Base-by-base conservation (phyloP, 1,140 invertebrate species). In the Hesperophylax magnus region DNA sequence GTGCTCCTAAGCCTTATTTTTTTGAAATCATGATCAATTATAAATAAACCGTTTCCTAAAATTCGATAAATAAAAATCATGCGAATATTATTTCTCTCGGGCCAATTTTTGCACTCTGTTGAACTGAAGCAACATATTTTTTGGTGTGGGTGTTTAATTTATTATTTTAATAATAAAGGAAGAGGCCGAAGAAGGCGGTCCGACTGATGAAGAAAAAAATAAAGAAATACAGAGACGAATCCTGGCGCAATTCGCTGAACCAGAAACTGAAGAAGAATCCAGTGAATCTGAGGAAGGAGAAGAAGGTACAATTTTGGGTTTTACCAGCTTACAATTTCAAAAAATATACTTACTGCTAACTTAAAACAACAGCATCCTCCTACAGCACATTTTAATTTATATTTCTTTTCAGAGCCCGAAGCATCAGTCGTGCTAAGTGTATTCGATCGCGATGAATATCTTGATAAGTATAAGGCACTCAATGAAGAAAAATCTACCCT, bases 191-290 rank as follows among this genome's bases (percentile, higher is more conserved):
- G 18, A 61, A 22, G 20, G 20, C 18, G 24, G 58, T 61, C 58
- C 18, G 0, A 61, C 58, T 22, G 58, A 61, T 2, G 65, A 69
- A 39, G 69, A 72, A 17, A 53, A 53, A 72, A 22, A 47, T 14
- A 72, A 53, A n/a, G 69, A 24, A 53, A 72, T 72, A 20, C 69
- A 72, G n/a, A 72, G 20, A 53, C 18, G 69, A 14, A 72, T 72
- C 1, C 15, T 72, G 20, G 69, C 52, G 15, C 39, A 72, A 52
- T 72, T 24, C 15, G 65, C 65, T 39, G 34, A 15, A 39, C 65
- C 4, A 67, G 34, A 67, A 72, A 47, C 22, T 4, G 27, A 27
- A 52, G 47, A 24, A 3, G 67, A 52, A 72, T 34, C 15, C 11
- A 54, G 14, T 18, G 18, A 24, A 27, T 24, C 20, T 8, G 61